Evolutionary conservation across 2,113 vertebrate species (phyloP).

Genomic region (Andinoacara biseriatus): DNA sequence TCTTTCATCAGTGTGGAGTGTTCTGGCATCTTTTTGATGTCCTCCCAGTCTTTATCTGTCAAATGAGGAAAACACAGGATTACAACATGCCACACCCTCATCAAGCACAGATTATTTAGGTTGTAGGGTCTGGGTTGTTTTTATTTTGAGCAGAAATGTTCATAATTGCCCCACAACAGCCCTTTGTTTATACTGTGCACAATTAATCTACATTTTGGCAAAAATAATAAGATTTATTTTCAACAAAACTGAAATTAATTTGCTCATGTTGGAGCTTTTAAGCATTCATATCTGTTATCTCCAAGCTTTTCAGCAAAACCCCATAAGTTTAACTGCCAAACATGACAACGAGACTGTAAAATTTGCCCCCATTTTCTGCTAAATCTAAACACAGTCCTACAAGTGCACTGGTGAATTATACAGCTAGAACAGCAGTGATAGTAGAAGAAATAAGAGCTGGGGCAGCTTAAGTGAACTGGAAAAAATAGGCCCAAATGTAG

Average conservation of each 20-base stretch:
- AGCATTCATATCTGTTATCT: not conserved
- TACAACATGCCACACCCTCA: constrained; percentile 25
- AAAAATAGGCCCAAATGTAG: constrained; percentile 56
- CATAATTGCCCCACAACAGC: not conserved
- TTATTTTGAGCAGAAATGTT: constrained; percentile 25
- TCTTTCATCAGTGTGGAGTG: constrained; percentile 99
- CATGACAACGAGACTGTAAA: not conserved
- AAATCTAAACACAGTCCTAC: constrained; percentile 26
- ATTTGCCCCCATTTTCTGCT: not conserved
- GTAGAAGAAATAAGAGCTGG: not conserved
- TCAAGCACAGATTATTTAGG: constrained; percentile 37
- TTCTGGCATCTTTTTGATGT: constrained; percentile 99
- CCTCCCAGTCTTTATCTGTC: constrained; percentile 99
- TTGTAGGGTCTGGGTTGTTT: constrained; percentile 32
- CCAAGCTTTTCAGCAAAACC: not conserved
- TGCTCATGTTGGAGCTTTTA: not conserved
- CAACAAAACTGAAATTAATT: not conserved
- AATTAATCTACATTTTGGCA: not conserved
- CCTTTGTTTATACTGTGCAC: not conserved
- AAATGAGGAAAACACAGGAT: constrained; percentile 54
- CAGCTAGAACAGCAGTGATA: constrained; percentile 33
- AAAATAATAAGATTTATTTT: not conserved
- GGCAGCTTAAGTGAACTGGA: constrained; percentile 60
- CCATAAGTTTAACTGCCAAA: not conserved
- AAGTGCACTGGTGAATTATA: constrained; percentile 18